Percentiles rank a stretch among this genome's conserved stretches.
Evolutionary conservation across 2,797 vertebrate genomes (phyloP).

Genomic region (Amblyopsis hoosieri): DNA sequence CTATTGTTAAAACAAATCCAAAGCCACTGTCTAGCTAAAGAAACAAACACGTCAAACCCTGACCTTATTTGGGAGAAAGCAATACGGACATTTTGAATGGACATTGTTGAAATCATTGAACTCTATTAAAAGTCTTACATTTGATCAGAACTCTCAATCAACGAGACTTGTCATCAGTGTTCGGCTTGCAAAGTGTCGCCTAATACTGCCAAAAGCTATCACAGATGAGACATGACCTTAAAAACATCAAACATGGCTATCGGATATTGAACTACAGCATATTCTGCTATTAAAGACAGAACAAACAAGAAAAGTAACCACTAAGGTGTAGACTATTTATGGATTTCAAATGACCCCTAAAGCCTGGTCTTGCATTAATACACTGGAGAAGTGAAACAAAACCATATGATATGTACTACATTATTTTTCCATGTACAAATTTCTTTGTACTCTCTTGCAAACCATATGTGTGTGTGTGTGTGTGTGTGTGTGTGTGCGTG

Average conservation of each 20-base stretch:
- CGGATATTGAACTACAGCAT: slow-evolving; percentile 56
- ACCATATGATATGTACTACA: slow-evolving; percentile 49
- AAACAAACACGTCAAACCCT: not conserved
- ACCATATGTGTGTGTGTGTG: not conserved
- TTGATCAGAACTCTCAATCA: slow-evolving; percentile 65
- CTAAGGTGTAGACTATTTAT: slow-evolving; percentile 48
- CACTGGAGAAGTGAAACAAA: slow-evolving; percentile 48
- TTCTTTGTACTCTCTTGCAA: slow-evolving; percentile 45
- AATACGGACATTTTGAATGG: too few species aligned
- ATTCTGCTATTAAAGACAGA: slow-evolving; percentile 33
- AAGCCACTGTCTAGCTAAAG: not conserved
- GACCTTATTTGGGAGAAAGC: not conserved
- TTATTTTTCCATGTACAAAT: slow-evolving; percentile 50
- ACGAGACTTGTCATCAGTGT: slow-evolving; percentile 49
- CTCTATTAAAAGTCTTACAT: slow-evolving; percentile 19
- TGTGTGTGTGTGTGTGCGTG: not conserved
- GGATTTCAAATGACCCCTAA: slow-evolving; percentile 59
- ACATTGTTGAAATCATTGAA: not conserved
- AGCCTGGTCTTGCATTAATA: slow-evolving; percentile 37
- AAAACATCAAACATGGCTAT: slow-evolving; percentile 44
- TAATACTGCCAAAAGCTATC: slow-evolving; percentile 44
- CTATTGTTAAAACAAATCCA: not conserved
- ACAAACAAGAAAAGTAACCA: slow-evolving; percentile 42
- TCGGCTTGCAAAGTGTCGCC: slow-evolving; percentile 53
- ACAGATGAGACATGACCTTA: slow-evolving; percentile 48